Base-by-base conservation (phyloP, 2,113 vertebrate genomes). In the Cheilinus undulatus region DNA sequence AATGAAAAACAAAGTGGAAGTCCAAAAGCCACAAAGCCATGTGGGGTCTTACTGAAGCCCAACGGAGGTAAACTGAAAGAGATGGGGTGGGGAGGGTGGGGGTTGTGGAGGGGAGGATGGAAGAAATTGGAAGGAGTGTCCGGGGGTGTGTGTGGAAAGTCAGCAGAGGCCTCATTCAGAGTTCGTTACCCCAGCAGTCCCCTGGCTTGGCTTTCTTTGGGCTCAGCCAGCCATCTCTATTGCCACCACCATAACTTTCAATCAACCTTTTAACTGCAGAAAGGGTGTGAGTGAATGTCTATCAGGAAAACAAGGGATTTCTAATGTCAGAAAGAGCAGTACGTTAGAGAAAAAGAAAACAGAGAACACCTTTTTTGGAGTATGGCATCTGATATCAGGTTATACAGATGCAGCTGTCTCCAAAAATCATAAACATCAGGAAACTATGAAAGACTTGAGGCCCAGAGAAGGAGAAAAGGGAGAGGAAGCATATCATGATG, bases 241-340 rank as follows among this genome's bases (percentile, higher is more conserved):
- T 94, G 94, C 93, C 93, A 93, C 92, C 92, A 91, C 89, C 92
- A 93, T 88, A 92, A 94, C 91, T 94, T 94, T 95, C 92, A 94
- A 94, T 95, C 92, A 93, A 92, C 91, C 92, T 90, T 95, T 95
- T 92, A 88, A 92, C 89, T 93, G 88, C 88, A 89, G 88, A 92
- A 89, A 83, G 83, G 91, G 46, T n/a, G 38, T 43, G 26, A 27
- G 53, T 19, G 51, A 19, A 40, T 2, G 4, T 76, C 73, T 78
- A 10, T 92, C 86, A 88, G 91, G 89, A 90, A 90, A 90, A 84
- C 88, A 89, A 91, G 84, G 91, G 84, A 92, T 87, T 94, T 92
- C 83, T 84, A 80, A 90, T 90, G 85, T 93, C 81, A 4, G 14
- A 22, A 40, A 60, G 32, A 54, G 52, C 13, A 66, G 28, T 17